Evolutionary conservation across 2,797 vertebrate species (phyloP).

Genomic region (Lagocephalus sceleratus): DNA sequence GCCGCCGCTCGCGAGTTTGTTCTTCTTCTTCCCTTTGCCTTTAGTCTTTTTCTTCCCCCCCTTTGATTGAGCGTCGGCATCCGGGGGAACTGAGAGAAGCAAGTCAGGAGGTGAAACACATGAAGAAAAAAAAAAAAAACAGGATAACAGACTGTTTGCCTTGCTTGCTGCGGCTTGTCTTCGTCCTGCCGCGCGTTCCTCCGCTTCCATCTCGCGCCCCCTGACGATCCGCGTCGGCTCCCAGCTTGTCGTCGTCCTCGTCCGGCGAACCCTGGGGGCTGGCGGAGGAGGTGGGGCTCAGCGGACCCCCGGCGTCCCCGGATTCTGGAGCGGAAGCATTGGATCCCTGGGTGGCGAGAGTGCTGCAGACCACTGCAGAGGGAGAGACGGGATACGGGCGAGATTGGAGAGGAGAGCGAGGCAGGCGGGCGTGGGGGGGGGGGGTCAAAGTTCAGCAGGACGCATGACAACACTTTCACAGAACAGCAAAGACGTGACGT

Average conservation of each 20-base stretch:
- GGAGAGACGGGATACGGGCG: neutral
- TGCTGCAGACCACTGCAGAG: slow-evolving; percentile 48
- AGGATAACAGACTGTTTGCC: too few relatives aligned
- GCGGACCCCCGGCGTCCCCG: slow-evolving; percentile 50
- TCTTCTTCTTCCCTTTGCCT: slow-evolving; percentile 53
- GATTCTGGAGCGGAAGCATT: slow-evolving; percentile 45
- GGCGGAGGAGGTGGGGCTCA: slow-evolving; percentile 64
- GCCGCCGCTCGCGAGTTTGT: slow-evolving; percentile 42
- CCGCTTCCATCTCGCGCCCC: slow-evolving; percentile 26
- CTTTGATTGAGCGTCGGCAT: slow-evolving; percentile 15
- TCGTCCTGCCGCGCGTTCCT: slow-evolving; percentile 24
- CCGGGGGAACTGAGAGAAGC: slow-evolving; percentile 40
- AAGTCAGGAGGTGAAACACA: neutral
- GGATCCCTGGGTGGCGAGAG: slow-evolving; percentile 42
- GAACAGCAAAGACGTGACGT: too few relatives aligned
- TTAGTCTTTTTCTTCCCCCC: slow-evolving; percentile 49
- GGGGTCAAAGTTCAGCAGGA: too few relatives aligned
- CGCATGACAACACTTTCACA: too few relatives aligned
- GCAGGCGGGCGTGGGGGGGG: too few relatives aligned
- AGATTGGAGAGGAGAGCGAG: neutral
- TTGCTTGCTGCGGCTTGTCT: too few relatives aligned
- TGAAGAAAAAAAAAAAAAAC: too few relatives aligned
- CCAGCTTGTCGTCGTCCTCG: slow-evolving; percentile 62
- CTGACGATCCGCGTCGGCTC: slow-evolving; percentile 55
- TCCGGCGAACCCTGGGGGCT: slow-evolving; percentile 44